A percentile compares a stretch with the other conserved stretches of the same genome.
Evolutionary conservation across 2,888 invertebrate genomes (phyloP).

Genomic region (Eumerus sabulonum): DNA sequence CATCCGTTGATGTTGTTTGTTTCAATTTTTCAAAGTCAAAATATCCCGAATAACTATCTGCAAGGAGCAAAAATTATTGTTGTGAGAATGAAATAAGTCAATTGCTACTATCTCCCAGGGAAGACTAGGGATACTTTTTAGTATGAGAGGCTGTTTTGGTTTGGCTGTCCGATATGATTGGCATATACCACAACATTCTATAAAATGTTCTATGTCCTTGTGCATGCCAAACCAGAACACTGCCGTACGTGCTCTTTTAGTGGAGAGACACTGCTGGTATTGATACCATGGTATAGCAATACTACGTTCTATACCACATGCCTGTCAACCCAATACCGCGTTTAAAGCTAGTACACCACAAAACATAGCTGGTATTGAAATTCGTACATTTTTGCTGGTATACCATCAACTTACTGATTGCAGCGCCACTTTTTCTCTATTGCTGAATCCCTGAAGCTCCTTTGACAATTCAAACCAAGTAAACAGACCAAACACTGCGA

Average conservation of each 20-base stretch:
- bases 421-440: no score
- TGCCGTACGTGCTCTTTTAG: background rate
- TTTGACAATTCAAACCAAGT: no score
- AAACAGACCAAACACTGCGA: no score
- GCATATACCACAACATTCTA: constrained; percentile 1
- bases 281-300: no score
- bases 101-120: constrained; percentile 3
- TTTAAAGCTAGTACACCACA: no score
- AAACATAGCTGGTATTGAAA: no score
- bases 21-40: constrained; percentile 10
- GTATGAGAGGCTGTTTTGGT: background rate
- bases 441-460: no score
- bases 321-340: no score
- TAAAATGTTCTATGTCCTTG: background rate
- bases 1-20: constrained; percentile 45
- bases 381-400: no score
- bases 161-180: background rate
- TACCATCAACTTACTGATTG: no score
- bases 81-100: background rate
- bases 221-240: constrained; percentile 1
- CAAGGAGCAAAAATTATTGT: background rate
- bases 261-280: no score
- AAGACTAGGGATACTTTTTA: background rate
- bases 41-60: constrained; percentile 40
- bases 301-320: no score